Base-by-base conservation (phyloP, 1,140 invertebrate species). In the Oedothorax gibbosus region DNA sequence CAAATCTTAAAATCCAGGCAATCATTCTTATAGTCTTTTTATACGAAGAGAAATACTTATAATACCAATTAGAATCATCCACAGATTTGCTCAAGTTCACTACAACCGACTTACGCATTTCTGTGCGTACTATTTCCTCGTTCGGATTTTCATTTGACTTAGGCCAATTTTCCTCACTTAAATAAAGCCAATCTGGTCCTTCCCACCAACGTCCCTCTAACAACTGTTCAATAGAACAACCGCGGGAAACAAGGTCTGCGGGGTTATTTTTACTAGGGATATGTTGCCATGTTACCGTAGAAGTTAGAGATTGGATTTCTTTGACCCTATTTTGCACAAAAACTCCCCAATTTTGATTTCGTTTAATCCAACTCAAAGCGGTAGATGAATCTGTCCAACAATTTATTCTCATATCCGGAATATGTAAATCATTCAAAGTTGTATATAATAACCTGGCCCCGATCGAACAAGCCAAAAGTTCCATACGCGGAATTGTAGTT, bases 271-370 rank as follows among this genome's bases (percentile, higher is more conserved):
- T 0, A 20, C 50, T 62, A 1, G 50, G 50, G 15, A 56, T 11
- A 15, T 80, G 64, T 20, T 20, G 18, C 53, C 64, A 68, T 6
- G 11, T 7, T 15, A 20, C 9, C 5, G 14, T 12, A 53, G 50
- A 15, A 35, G 65, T 69, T 8, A 66, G 65, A 53, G 5, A 20
- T n/a, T 50, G 14, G 49, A 80, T 69, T 60, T 80, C 65, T 56
- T 20, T 18, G 14, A 68, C 64, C 6, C 65, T 10, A 10, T 80
- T 80, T 50, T 77, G 57, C 11, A 77, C 57, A 77, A 50, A 77
- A 57, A 35, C 54, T 7, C 21, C 14, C 15, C 60, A 77, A 9
- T 50, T 57, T 60, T 51, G 11, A n/a, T 77, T 21, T 20, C 18
- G 9, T 7, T 56, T n/a, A 20, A 75, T 50, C 54, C 10, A 75